These are phyloP conservation scores for Sminthurides bifidus DNA, from an alignment of 1,140 invertebrate genomes.

Conservation along the genomic window DNA sequence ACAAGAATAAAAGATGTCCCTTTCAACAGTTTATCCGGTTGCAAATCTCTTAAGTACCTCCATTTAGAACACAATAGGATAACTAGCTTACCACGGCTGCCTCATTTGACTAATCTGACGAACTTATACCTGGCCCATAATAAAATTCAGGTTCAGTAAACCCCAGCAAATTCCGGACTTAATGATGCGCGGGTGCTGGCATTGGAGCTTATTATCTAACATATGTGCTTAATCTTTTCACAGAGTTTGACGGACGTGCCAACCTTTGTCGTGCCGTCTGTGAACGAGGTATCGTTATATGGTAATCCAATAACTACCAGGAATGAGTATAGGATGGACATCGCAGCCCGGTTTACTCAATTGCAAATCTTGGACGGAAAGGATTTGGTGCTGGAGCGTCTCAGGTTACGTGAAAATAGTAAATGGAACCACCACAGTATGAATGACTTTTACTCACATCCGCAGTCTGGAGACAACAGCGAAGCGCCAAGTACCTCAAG, in stretches of 20 bases:
- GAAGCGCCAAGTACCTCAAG: background rate
- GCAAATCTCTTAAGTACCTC: constrained; percentile 18
- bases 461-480: background rate
- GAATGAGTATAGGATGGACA: constrained; percentile 7
- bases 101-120: constrained; percentile 20
- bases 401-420: background rate
- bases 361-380: constrained; percentile 11
- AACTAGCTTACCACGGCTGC: constrained; percentile 14
- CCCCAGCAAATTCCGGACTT: background rate
- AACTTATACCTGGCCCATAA: constrained; percentile 20
- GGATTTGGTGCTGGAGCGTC: constrained; percentile 1
- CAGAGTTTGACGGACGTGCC: constrained; percentile 12
- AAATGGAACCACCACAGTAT: too few species aligned
- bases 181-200: too few species aligned
- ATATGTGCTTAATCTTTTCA: background rate
- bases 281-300: constrained; percentile 5
- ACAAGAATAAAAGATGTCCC: constrained; percentile 21
- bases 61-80: constrained; percentile 28
- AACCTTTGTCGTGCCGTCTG: background rate
- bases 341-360: background rate
- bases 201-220: background rate
- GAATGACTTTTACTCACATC: too few species aligned
- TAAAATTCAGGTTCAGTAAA: constrained; percentile 22
- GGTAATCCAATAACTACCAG: constrained; percentile 9
- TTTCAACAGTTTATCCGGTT: constrained; percentile 13